These are phyloP conservation scores for Octonoba sinensis DNA, from an alignment of 2,888 invertebrate genomes.

Conservation along the genomic window DNA sequence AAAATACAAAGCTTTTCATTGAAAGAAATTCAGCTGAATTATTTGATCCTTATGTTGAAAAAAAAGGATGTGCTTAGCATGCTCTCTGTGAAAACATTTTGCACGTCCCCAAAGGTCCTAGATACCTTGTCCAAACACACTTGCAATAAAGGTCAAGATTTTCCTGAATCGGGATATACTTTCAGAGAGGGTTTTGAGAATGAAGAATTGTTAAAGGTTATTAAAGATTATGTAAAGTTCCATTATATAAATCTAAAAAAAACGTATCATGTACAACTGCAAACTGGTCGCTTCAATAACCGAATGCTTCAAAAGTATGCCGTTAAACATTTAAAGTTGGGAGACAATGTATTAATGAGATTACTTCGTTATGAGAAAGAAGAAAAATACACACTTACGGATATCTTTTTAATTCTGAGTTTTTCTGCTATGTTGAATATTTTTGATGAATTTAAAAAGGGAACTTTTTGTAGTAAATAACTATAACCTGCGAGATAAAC, in stretches of 20 bases:
- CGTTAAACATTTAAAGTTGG: background rate
- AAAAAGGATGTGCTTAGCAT: too few relatives aligned
- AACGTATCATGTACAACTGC: background rate
- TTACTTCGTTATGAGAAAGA: background rate
- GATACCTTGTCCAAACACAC: background rate
- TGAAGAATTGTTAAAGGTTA: background rate
- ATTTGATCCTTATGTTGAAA: too few relatives aligned
- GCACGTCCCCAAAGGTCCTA: too few relatives aligned
- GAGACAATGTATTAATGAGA: background rate
- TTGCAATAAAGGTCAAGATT: background rate
- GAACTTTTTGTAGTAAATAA: too few relatives aligned
- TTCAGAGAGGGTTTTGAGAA: background rate
- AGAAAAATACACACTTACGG: background rate
- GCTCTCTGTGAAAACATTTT: too few relatives aligned
- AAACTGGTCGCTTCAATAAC: too few relatives aligned
- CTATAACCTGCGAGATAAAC: too few relatives aligned
- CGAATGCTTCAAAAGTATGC: background rate
- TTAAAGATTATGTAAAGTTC: constrained; percentile 7
- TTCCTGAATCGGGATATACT: too few relatives aligned
- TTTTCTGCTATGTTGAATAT: background rate
- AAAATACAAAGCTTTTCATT: too few relatives aligned
- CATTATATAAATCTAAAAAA: background rate
- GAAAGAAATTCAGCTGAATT: too few relatives aligned
- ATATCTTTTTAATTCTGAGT: background rate
- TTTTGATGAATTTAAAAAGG: background rate